These are phyloP conservation scores for Nannoperca australis DNA, from an alignment of 2,797 vertebrate species.

Conservation along the genomic window DNA sequence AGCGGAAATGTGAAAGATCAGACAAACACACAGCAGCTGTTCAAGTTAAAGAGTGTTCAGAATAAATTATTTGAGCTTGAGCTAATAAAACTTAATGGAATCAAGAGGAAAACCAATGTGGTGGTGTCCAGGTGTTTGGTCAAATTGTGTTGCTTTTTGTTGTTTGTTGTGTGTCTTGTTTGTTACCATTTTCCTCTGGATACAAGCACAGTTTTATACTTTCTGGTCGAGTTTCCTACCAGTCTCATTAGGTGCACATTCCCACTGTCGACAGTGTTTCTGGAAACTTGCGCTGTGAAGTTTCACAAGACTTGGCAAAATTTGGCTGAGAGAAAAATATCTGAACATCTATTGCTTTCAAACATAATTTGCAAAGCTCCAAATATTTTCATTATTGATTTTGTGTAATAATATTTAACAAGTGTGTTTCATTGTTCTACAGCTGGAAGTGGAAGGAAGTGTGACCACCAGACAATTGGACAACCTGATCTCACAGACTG, in stretches of 20 bases:
- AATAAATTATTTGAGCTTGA: conserved; percentile 38
- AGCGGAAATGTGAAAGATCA: conserved; percentile 23
- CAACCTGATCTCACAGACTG: conserved; percentile 93
- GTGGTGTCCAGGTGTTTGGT: conserved; percentile 43
- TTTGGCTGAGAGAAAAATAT: conserved; percentile 27
- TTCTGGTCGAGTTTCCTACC: conserved; percentile 53
- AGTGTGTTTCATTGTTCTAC: conserved; percentile 35
- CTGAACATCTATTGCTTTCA: conserved; percentile 21
- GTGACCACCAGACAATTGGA: conserved; percentile 86
- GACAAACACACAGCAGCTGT: conserved; percentile 24
- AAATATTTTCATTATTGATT: conserved; percentile 10
- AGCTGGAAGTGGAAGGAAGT: conserved; percentile 92
- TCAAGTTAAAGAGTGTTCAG: conserved; percentile 9
- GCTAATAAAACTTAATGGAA: conserved; percentile 45
- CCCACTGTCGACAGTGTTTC: conserved; percentile 18
- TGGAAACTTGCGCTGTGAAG: conserved; percentile 36
- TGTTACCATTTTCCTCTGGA: conserved; percentile 51
- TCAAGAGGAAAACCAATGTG: conserved; percentile 30
- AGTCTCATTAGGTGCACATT: conserved; percentile 32
- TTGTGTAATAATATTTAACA: conserved; percentile 1
- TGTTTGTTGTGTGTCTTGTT: conserved; percentile 42
- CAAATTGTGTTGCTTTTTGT: conserved; percentile 25
- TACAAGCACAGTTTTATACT: conserved; percentile 40
- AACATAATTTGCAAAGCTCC: not conserved
- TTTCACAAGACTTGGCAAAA: conserved; percentile 40